Percentiles rank a stretch among this genome's conserved stretches.
These are phyloP conservation scores for Dermatemys mawii DNA, from an alignment of 2,113 vertebrate genomes.

Conservation along the genomic window DNA sequence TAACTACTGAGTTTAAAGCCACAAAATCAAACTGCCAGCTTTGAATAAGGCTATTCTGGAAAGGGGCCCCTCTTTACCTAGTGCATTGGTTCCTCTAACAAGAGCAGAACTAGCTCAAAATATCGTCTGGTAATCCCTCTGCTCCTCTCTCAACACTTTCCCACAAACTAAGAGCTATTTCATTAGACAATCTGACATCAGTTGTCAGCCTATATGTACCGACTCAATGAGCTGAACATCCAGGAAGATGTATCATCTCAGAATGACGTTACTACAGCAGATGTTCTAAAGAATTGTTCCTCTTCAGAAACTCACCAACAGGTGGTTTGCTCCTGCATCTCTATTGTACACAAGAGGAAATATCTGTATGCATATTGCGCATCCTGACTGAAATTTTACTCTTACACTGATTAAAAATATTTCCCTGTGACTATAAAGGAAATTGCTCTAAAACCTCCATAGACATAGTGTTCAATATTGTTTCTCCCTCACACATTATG, in stretches of 20 bases:
- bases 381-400: neutral
- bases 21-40: neutral
- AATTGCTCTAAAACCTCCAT: conserved; percentile 37
- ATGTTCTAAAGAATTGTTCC: neutral
- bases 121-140: accelerated
- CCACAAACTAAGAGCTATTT: neutral
- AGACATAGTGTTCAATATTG: neutral
- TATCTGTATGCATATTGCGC: neutral
- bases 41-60: neutral
- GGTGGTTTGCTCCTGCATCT: conserved; percentile 40
- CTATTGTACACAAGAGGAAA: conserved; percentile 65
- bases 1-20: neutral
- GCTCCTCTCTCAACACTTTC: neutral
- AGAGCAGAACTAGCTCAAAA: neutral
- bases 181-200: conserved; percentile 22
- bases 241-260: neutral
- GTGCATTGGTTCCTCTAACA: neutral
- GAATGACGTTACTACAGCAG: neutral
- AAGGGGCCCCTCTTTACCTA: neutral
- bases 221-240: neutral
- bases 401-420: conserved; percentile 53
- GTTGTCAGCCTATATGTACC: neutral
- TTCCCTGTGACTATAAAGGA: conserved; percentile 51
- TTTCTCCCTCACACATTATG: conserved; percentile 5
- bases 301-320: conserved; percentile 54